Evolutionary conservation across 2,113 vertebrate genomes (phyloP), one percentile per base, ranked within the genome.

Genomic region (Sardina pilchardus): DNA sequence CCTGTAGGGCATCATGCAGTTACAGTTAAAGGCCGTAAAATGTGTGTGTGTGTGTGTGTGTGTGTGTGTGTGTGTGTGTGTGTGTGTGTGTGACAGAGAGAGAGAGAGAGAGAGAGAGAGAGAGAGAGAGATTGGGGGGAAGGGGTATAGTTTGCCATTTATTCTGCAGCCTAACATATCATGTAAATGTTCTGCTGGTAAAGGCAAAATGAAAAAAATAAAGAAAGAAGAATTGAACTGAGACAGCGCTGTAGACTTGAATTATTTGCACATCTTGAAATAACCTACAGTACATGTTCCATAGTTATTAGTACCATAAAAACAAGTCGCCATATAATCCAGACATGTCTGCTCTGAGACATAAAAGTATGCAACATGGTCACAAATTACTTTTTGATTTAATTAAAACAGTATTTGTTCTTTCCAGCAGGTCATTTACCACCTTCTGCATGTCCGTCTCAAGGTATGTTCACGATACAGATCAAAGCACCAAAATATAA

Each of bases 101-200:
- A 26, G 63, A 67, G 63, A 67, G 63, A 67, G 63, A 67, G 63
- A 26, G 63, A n/a, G n/a, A n/a, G n/a, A n/a, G n/a, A n/a, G n/a
- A n/a, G n/a, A n/a, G n/a, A n/a, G n/a, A n/a, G n/a, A n/a, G n/a
- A n/a, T n/a, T n/a, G 39, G 39, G 39, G 39, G 39, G 7, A n/a
- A n/a, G n/a, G 6, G 26, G 10, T 71, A 5, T 59, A 21, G n/a
- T 59, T 59, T 59, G 24, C 21, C 56, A 59, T 59, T 59, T 59
- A 59, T 59, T 59, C 56, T 21, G 5, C 24, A n/a, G 24, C 5
- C n/a, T n/a, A n/a, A n/a, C n/a, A n/a, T n/a, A n/a, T n/a, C n/a
- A n/a, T n/a, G n/a, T n/a, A n/a, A n/a, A n/a, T 26, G 26, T 71
- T 10, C 63, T 59, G 56, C 56, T 59, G n/a, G n/a, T n/a, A n/a